These are phyloP conservation scores for Hippotragus niger DNA, from an alignment of 2,113 vertebrate genomes.

Conservation along the genomic window DNA sequence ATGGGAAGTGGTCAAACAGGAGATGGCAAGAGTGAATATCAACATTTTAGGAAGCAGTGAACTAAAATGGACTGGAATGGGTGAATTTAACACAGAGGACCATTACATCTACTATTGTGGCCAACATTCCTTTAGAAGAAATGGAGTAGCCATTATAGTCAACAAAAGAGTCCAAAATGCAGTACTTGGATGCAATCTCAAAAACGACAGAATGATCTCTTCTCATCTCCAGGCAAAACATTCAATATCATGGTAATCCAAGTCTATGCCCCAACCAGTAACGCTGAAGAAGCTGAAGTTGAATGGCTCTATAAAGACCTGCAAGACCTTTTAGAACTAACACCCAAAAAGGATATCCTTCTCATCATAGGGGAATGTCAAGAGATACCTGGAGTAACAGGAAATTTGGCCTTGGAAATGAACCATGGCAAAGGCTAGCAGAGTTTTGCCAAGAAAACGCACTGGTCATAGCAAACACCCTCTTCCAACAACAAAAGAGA, in stretches of 20 bases:
- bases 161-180: background rate
- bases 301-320: background rate
- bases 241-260: background rate
- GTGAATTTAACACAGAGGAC: background rate
- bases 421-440: accelerated
- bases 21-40: background rate
- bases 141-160: background rate
- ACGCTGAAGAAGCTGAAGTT: background rate
- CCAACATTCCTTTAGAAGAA: background rate
- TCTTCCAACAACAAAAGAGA: background rate
- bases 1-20: background rate
- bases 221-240: background rate
- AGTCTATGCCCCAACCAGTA: background rate
- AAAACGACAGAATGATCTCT: background rate
- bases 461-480: background rate
- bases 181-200: background rate
- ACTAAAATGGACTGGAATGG: background rate
- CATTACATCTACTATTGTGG: background rate
- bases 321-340: background rate
- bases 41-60: background rate
- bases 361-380: background rate
- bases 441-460: background rate
- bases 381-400: background rate
- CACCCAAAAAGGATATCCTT: background rate
- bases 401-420: background rate